phyloP scores from a whole-genome alignment of 2,797 vertebrate genomes.

The Rousettus madagascariensis region DNA sequence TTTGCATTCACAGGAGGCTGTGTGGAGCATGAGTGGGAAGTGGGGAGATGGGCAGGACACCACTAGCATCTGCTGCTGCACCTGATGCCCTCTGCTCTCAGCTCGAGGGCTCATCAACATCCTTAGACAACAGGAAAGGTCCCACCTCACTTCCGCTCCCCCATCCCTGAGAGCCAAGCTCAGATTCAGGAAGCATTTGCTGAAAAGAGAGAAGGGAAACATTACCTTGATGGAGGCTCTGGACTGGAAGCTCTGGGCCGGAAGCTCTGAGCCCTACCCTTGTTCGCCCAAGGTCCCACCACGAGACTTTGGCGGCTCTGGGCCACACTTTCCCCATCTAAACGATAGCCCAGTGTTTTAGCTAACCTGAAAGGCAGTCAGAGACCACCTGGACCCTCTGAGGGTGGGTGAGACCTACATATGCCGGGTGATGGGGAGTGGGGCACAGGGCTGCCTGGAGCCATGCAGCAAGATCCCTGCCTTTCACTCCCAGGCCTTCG shows the following conservation, averaged over 20 bases:
- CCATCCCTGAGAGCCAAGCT: background rate
- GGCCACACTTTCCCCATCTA: background rate
- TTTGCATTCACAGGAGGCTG: no score
- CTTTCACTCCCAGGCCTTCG: background rate
- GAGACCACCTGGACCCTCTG: background rate
- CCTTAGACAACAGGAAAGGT: background rate
- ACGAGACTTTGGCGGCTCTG: fast-evolving
- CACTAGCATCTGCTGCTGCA: background rate
- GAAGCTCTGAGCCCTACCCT: background rate
- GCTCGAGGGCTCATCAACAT: background rate
- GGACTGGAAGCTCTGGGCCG: no score
- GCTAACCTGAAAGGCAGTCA: background rate
- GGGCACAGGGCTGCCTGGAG: background rate
- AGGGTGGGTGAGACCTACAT: background rate
- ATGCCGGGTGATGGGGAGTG: no score
- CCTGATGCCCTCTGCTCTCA: background rate
- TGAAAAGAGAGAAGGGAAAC: background rate
- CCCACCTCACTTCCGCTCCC: background rate
- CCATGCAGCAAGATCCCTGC: no score
- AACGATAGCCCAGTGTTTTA: background rate
- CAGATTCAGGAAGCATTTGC: background rate
- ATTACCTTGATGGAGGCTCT: background rate
- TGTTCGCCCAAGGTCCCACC: background rate
- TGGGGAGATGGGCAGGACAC: background rate
- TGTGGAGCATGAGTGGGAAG: no score